Evolutionary conservation across 2,113 vertebrate species (phyloP).

Genomic region (Salvelinus fontinalis): DNA sequence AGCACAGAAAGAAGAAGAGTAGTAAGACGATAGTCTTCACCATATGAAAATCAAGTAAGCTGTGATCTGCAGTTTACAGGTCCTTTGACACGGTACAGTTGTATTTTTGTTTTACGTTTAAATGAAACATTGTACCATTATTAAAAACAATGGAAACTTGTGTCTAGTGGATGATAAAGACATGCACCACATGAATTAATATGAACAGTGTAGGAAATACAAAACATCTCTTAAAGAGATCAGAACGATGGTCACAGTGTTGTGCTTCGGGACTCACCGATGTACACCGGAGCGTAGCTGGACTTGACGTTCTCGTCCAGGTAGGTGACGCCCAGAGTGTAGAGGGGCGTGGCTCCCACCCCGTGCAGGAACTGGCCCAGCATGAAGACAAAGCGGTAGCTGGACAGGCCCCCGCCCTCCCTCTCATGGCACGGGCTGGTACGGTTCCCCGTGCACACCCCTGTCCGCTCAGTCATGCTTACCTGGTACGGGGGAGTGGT

Average conservation of each 20-base stretch:
- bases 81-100: too few species aligned
- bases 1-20: too few species aligned
- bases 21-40: too few species aligned
- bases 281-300: slow-evolving; percentile 89
- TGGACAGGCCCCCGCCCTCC: slow-evolving; percentile 69
- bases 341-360: slow-evolving; percentile 89
- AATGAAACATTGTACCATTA: too few species aligned
- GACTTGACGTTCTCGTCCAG: slow-evolving; percentile 95
- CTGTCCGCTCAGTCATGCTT: slow-evolving; percentile 43
- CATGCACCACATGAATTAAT: too few species aligned
- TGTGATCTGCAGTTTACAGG: too few species aligned
- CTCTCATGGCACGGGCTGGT: slow-evolving; percentile 62
- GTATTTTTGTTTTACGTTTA: too few species aligned
- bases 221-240: too few species aligned
- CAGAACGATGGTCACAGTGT: not conserved
- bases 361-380: slow-evolving; percentile 94
- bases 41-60: too few species aligned
- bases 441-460: slow-evolving; percentile 74
- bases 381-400: slow-evolving; percentile 89
- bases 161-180: too few species aligned
- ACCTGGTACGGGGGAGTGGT: slow-evolving; percentile 76
- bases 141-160: too few species aligned
- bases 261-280: slow-evolving; percentile 80
- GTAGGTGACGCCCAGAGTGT: slow-evolving; percentile 94
- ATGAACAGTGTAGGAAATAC: too few species aligned